Conservation (phyloP, 2,888 invertebrate genomes). For the Sycophila texana region DNA sequence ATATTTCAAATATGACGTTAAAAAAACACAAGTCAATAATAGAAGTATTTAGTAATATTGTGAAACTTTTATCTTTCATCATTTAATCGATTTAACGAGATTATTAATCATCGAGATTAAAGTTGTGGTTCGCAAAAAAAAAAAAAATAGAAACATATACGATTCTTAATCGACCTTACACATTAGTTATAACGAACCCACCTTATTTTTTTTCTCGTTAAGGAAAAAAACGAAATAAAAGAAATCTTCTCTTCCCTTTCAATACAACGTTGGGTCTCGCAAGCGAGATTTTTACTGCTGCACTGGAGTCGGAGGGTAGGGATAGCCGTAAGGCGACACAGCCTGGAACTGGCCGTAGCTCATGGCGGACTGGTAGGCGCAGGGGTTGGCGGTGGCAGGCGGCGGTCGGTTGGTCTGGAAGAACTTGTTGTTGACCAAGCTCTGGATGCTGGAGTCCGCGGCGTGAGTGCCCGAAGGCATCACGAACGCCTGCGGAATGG, state of each 20-base stretch:
- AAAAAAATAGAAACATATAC: slow-evolving; percentile 17
- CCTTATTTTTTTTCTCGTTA: slow-evolving; percentile 36
- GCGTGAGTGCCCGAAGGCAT: slow-evolving; percentile 74
- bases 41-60: slow-evolving; percentile 58
- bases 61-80: slow-evolving; percentile 45
- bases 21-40: slow-evolving; percentile 58
- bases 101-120: slow-evolving; percentile 34
- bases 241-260: slow-evolving; percentile 20
- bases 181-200: slow-evolving; percentile 43
- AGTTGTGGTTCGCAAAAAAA: slow-evolving; percentile 30
- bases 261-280: slow-evolving; percentile 16
- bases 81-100: slow-evolving; percentile 36
- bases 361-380: slow-evolving; percentile 79
- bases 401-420: slow-evolving; percentile 82
- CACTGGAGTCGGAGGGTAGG: slow-evolving; percentile 82
- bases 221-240: slow-evolving; percentile 40
- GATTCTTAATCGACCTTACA: slow-evolving; percentile 33
- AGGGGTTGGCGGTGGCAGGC: slow-evolving; percentile 78
- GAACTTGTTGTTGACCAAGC: slow-evolving; percentile 82
- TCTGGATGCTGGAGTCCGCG: slow-evolving; percentile 77
- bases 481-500: slow-evolving; percentile 76
- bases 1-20: slow-evolving; percentile 60
- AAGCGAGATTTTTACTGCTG: slow-evolving; percentile 81
- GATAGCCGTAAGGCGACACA: slow-evolving; percentile 81
- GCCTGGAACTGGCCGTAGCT: slow-evolving; percentile 84